Evolutionary conservation across 2,888 invertebrate genomes (phyloP).

Genomic region (Pemphredon lugubris): DNA sequence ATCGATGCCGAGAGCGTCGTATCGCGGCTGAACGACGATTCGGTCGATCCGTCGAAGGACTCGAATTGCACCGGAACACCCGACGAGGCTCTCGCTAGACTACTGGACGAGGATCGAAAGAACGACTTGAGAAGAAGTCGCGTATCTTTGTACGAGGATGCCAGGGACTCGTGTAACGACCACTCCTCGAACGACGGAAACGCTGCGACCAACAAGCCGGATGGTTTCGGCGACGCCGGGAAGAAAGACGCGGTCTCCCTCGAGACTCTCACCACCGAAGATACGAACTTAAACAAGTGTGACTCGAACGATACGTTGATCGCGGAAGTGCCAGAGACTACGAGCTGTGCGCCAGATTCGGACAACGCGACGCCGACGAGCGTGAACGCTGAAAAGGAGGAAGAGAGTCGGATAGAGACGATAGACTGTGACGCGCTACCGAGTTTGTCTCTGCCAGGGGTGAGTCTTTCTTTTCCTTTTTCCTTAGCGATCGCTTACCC

Average conservation of each 20-base stretch:
- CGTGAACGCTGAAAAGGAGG: conserved; percentile 11
- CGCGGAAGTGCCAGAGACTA: conserved; percentile 68
- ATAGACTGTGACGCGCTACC: conserved; percentile 25
- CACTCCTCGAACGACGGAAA: conserved; percentile 20
- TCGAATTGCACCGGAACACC: background rate
- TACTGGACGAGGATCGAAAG: conserved; percentile 39
- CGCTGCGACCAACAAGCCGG: conserved; percentile 4
- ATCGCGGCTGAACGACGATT: background rate
- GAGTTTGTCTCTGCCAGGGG: conserved; percentile 49
- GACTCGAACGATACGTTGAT: conserved; percentile 76
- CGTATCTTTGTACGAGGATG: conserved; percentile 71
- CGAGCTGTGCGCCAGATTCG: conserved; percentile 4
- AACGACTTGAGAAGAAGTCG: conserved; percentile 55
- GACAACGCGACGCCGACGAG: conserved; percentile 4
- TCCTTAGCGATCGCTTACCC: background rate
- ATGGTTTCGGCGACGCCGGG: conserved; percentile 13
- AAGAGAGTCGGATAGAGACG: conserved; percentile 21
- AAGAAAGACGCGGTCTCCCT: conserved; percentile 49
- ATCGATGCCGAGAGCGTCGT: conserved; percentile 10
- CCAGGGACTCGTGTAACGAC: conserved; percentile 57
- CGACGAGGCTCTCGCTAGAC: conserved; percentile 40
- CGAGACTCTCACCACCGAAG: conserved; percentile 60
- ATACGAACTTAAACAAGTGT: conserved; percentile 72
- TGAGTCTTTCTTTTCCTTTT: conserved; percentile 43
- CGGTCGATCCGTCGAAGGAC: background rate